Evolutionary conservation across 1,140 invertebrate genomes (phyloP), one percentile per base, ranked within the genome.

Genomic region (Hydropsyche tenuis): DNA sequence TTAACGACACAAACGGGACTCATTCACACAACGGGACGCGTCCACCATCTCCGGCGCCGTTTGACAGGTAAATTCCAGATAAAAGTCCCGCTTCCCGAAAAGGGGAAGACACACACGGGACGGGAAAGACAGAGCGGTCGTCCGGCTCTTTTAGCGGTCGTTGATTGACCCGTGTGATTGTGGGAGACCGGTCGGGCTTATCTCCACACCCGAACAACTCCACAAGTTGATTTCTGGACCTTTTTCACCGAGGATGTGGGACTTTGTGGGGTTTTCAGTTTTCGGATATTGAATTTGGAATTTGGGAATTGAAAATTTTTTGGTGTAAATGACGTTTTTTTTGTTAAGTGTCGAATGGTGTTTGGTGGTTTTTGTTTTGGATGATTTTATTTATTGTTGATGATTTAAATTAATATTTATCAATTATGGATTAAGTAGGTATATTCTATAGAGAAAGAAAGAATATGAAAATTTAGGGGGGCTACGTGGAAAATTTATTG

Each of bases 91-190:
- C n/a, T n/a, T n/a, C n/a, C 9, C 9, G 3, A 4, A 37, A 4
- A 37, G 9, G 30, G 9, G 9, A 37, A 37, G 30, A 37, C 30
- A 37, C 30, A 37, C 3, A 37, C 9, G 9, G 30, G n/a, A n/a
- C n/a, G n/a, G n/a, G n/a, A n/a, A n/a, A 37, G 3, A 37, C 3
- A 37, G 30, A 37, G 30, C 9, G 30, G n/a, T 14, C 37, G 43
- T 60, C 53, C 66, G 25, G 74, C 69, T 72, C 75, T 74, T 77
- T 74, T 72, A 66, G 69, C 73, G 73, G 75, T 63, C 69, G 51
- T 73, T 77, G 75, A 77, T 77, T 77, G 75, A 77, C 73, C 75
- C 75, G 71, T 73, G 75, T 77, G 75, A 77, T 74, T 77, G 73
- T 69, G 51, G 73, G 42, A 62, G 73, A 65, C 72, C 65, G 69